Conservation (phyloP, 1,140 invertebrate genomes). For the Limonius californicus region DNA sequence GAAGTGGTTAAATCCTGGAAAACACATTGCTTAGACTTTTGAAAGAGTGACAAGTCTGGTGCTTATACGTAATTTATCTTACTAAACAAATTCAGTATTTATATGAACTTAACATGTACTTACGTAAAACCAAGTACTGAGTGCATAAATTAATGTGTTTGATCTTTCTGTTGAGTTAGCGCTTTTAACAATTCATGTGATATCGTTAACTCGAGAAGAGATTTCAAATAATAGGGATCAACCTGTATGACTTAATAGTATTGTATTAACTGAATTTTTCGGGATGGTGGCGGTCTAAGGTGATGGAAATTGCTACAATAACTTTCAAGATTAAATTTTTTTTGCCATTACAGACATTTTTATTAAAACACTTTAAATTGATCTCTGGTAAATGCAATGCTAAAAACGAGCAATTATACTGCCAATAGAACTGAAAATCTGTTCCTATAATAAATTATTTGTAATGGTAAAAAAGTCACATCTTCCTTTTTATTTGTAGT, state of each 20-base stretch:
- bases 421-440: neutral
- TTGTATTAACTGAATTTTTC: constrained; percentile 26
- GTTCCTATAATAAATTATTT: constrained; percentile 26
- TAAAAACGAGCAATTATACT: constrained; percentile 9
- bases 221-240: constrained; percentile 24
- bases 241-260: constrained; percentile 8
- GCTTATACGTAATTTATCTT: constrained; percentile 4
- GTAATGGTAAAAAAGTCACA: constrained; percentile 30
- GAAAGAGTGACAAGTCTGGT: neutral
- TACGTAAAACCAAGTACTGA: constrained; percentile 3
- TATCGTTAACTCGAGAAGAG: constrained; percentile 28
- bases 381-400: constrained; percentile 19
- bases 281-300: constrained; percentile 31
- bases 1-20: constrained; percentile 80
- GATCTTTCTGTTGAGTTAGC: constrained; percentile 34
- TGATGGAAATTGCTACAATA: constrained; percentile 24
- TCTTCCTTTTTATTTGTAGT: constrained; percentile 16
- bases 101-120: neutral
- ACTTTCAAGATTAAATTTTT: neutral
- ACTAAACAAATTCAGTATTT: constrained; percentile 5
- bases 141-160: constrained; percentile 5
- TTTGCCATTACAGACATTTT: neutral
- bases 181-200: constrained; percentile 7
- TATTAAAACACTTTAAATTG: neutral
- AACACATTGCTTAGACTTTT: constrained; percentile 62